Evolutionary conservation across 2,888 invertebrate genomes (phyloP).

Genomic region (Macropis europaea): DNA sequence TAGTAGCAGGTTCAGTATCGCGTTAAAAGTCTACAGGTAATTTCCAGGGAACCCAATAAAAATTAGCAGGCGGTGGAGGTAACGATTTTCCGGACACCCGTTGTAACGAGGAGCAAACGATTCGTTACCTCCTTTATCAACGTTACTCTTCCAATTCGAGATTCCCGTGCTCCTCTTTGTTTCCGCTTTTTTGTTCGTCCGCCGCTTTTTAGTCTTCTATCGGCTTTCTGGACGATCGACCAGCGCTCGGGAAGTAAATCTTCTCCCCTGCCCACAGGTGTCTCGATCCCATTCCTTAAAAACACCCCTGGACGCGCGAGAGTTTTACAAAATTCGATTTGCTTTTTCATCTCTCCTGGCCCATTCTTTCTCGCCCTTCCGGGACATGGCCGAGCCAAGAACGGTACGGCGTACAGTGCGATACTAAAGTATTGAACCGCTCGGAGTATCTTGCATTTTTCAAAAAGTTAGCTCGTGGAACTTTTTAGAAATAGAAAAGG

Average conservation of each 20-base stretch:
- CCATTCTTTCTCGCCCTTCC: slow-evolving; percentile 52
- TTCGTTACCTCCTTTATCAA: slow-evolving; percentile 18
- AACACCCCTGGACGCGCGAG: slow-evolving; percentile 42
- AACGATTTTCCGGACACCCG: not conserved
- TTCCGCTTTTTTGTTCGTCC: slow-evolving; percentile 16
- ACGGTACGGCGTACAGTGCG: not conserved
- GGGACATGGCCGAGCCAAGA: slow-evolving; percentile 5
- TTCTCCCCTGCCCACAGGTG: slow-evolving; percentile 56
- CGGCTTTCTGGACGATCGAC: slow-evolving; percentile 42
- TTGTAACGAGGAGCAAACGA: not conserved
- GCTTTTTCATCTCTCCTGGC: slow-evolving; percentile 59
- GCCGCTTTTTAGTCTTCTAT: slow-evolving; percentile 20
- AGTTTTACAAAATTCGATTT: slow-evolving; percentile 74
- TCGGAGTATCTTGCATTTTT: not conserved
- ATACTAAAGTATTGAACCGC: not conserved
- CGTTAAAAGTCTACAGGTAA: too few species aligned
- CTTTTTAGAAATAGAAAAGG: too few species aligned
- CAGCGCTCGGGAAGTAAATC: slow-evolving; percentile 63
- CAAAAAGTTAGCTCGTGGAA: too few species aligned
- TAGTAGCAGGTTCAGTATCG: too few species aligned
- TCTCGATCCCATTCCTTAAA: slow-evolving; percentile 39
- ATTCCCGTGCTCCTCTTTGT: slow-evolving; percentile 9
- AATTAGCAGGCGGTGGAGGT: too few species aligned
- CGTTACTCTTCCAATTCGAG: not conserved
- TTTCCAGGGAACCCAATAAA: too few species aligned